Percentiles rank a stretch among this genome's conserved stretches.
Conservation (phyloP, 2,113 vertebrate genomes). For the Hippolais icterina region DNA sequence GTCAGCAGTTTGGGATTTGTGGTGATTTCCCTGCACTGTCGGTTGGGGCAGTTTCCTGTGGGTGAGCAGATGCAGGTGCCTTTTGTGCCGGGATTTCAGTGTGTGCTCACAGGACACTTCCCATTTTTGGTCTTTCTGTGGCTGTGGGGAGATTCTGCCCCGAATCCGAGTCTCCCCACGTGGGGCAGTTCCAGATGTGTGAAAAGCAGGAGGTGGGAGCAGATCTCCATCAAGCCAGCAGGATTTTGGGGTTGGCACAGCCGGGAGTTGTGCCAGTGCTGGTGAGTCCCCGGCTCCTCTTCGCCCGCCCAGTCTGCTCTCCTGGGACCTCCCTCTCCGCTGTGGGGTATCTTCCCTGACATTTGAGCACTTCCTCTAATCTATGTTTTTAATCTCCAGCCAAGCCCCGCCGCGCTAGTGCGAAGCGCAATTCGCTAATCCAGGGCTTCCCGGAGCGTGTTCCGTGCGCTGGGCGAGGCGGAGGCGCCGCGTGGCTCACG, state of each 20-base stretch:
- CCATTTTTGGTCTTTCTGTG: neutral
- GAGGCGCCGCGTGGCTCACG: neutral
- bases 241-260: neutral
- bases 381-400: neutral
- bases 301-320: accelerated
- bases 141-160: neutral
- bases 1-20: neutral
- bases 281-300: neutral
- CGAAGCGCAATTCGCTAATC: accelerated
- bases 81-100: accelerated
- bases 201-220: neutral
- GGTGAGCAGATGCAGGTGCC: neutral
- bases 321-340: neutral
- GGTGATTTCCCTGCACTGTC: neutral
- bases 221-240: neutral
- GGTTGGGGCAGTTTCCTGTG: neutral
- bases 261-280: neutral
- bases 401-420: accelerated
- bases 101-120: neutral
- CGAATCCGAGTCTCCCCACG: accelerated
- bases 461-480: neutral
- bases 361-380: neutral
- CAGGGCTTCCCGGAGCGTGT: neutral
- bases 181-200: neutral
- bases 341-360: neutral